A percentile compares a stretch with the other conserved stretches of the same genome.
phyloP scores from a whole-genome alignment of 2,888 invertebrate genomes.

The Andrena haemorrhoa region DNA sequence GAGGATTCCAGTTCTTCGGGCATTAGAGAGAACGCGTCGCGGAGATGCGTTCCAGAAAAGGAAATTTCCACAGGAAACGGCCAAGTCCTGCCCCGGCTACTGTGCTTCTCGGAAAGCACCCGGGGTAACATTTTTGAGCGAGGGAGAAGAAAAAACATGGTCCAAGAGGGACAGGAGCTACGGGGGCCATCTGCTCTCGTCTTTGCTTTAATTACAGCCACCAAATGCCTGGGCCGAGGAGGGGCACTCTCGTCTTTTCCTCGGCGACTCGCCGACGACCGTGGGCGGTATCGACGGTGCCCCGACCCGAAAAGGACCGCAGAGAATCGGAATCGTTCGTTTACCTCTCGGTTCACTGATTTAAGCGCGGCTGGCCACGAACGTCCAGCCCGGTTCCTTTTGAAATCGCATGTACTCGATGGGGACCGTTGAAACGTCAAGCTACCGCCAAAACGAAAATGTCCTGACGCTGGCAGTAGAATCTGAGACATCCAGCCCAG shows the following conservation, averaged over 20 bases:
- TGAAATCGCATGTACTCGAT: not conserved
- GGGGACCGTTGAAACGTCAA: not conserved
- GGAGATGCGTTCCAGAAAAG: not conserved
- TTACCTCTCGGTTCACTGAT: conserved; percentile 49
- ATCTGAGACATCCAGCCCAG: too few species aligned
- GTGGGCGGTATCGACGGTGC: conserved; percentile 60
- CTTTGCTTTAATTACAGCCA: conserved; percentile 69
- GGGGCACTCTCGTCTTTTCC: conserved; percentile 57
- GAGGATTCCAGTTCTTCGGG: not conserved
- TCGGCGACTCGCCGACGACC: conserved; percentile 53
- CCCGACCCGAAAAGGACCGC: conserved; percentile 54
- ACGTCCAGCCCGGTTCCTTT: not conserved
- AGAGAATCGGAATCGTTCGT: conserved; percentile 50
- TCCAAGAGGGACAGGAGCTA: conserved; percentile 43
- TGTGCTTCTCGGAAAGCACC: conserved; percentile 53
- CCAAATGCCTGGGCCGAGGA: conserved; percentile 39
- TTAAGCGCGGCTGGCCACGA: conserved; percentile 6
- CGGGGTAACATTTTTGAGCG: conserved; percentile 37
- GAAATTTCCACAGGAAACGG: conserved; percentile 5
- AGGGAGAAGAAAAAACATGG: conserved; percentile 33
- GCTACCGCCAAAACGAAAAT: not conserved
- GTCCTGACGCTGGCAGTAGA: too few species aligned
- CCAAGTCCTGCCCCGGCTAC: conserved; percentile 27
- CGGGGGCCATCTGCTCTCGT: conserved; percentile 63
- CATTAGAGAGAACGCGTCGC: not conserved